phyloP scores from a whole-genome alignment of 2,888 invertebrate species.

The Merodon equestris region DNA sequence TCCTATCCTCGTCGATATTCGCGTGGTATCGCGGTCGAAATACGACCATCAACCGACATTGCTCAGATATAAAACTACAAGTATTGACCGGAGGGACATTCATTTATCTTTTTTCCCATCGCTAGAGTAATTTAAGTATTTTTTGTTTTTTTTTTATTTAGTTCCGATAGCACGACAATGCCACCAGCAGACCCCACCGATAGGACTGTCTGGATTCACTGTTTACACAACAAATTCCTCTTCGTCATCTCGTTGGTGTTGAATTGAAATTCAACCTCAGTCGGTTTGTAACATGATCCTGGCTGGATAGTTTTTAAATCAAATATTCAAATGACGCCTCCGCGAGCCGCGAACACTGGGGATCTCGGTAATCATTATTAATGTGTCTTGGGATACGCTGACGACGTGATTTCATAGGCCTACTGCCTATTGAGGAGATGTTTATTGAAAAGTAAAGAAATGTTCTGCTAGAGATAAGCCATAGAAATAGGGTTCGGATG shows the following conservation, averaged over 20 bases:
- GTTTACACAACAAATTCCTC: no score
- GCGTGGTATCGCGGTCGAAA: slow-evolving; percentile 16
- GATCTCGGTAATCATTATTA: slow-evolving; percentile 6
- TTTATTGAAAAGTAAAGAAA: no score
- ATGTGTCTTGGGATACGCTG: background rate
- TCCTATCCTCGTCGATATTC: background rate
- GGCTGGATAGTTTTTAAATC: background rate
- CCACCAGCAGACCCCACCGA: background rate
- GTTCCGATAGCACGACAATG: background rate
- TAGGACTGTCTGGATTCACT: no score
- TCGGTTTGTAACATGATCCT: background rate
- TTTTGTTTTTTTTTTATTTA: background rate
- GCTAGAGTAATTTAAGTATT: slow-evolving; percentile 16
- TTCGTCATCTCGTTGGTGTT: no score
- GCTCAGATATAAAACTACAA: slow-evolving; percentile 6
- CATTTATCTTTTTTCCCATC: slow-evolving; percentile 6
- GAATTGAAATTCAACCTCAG: no score
- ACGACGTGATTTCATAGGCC: background rate
- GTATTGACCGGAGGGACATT: no score
- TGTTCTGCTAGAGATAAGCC: no score
- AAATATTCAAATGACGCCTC: slow-evolving; percentile 1
- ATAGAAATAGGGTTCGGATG: no score
- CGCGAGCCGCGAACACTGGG: background rate
- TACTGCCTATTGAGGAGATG: no score
- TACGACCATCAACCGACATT: slow-evolving; percentile 17